A percentile compares a stretch with the other conserved stretches of the same genome.
Conservation (phyloP, 2,888 invertebrate species). For the Caradrina clavipalpis region DNA sequence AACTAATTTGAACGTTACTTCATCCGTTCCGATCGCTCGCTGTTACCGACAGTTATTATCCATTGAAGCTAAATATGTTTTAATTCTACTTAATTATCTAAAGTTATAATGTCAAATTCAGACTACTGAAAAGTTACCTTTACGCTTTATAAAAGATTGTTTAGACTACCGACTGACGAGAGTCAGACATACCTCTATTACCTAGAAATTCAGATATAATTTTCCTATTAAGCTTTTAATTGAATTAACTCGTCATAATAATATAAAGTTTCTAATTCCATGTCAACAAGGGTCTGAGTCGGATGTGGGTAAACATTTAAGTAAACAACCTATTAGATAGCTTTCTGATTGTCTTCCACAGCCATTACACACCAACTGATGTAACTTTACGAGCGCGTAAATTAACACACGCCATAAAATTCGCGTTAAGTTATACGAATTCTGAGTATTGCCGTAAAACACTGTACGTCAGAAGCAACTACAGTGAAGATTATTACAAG, state of each 20-base stretch:
- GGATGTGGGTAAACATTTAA: slow-evolving; percentile 49
- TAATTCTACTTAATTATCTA: background rate
- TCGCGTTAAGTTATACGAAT: slow-evolving; percentile 63
- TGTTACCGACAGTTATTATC: slow-evolving; percentile 34
- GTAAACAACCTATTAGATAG: slow-evolving; percentile 58
- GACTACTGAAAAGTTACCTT: no score
- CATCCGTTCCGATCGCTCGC: slow-evolving; percentile 59
- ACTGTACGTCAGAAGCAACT: slow-evolving; percentile 69
- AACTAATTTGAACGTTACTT: slow-evolving; percentile 66
- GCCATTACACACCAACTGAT: slow-evolving; percentile 59
- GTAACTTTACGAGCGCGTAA: slow-evolving; percentile 63
- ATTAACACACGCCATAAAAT: slow-evolving; percentile 71
- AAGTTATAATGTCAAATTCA: no score
- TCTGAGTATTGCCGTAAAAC: slow-evolving; percentile 63
- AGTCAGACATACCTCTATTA: no score
- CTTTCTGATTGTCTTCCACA: slow-evolving; percentile 60
- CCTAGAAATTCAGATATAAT: background rate
- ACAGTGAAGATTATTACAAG: slow-evolving; percentile 68
- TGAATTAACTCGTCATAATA: slow-evolving; percentile 46
- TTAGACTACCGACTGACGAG: no score
- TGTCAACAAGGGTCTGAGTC: slow-evolving; percentile 46
- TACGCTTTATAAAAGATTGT: no score
- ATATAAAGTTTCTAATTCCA: slow-evolving; percentile 50
- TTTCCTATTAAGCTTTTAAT: slow-evolving; percentile 33
- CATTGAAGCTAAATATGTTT: slow-evolving; percentile 7